These are phyloP conservation scores for Mionectes macconnelli DNA, from an alignment of 2,113 vertebrate species.

Conservation along the genomic window DNA sequence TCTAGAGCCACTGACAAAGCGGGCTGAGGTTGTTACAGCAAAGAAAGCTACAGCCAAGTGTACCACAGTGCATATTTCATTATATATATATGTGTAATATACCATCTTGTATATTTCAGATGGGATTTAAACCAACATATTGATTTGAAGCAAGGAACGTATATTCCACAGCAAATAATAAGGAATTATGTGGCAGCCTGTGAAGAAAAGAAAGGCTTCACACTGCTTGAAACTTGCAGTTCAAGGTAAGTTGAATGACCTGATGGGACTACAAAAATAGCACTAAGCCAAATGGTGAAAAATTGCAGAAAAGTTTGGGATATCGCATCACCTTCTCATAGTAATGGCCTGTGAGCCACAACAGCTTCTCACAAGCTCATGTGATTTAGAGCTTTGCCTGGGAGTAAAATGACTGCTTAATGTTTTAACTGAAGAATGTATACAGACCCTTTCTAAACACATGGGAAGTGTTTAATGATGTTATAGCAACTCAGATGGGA, in stretches of 20 bases:
- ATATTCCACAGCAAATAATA: neutral
- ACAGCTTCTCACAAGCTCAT: neutral
- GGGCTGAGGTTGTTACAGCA: neutral
- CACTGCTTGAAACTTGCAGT: neutral
- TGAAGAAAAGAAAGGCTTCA: neutral
- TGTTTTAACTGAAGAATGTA: neutral
- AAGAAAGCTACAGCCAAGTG: neutral
- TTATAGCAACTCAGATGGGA: neutral
- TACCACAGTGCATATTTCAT: neutral
- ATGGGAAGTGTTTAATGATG: neutral
- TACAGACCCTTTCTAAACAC: neutral
- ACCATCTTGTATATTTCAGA: neutral
- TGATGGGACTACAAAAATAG: neutral
- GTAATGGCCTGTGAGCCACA: neutral
- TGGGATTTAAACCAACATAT: neutral
- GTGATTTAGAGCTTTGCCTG: neutral
- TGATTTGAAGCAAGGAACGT: neutral
- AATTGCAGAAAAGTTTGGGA: neutral
- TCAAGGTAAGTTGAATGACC: neutral
- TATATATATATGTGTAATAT: too few relatives aligned
- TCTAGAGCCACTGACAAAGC: neutral
- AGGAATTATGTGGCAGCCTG: neutral
- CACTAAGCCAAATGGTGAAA: neutral
- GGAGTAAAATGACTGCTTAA: neutral
- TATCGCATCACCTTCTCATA: neutral